A percentile compares a stretch with the other conserved stretches of the same genome.
Evolutionary conservation across 2,113 vertebrate genomes (phyloP).

Genomic region (Corythaeola cristata): DNA sequence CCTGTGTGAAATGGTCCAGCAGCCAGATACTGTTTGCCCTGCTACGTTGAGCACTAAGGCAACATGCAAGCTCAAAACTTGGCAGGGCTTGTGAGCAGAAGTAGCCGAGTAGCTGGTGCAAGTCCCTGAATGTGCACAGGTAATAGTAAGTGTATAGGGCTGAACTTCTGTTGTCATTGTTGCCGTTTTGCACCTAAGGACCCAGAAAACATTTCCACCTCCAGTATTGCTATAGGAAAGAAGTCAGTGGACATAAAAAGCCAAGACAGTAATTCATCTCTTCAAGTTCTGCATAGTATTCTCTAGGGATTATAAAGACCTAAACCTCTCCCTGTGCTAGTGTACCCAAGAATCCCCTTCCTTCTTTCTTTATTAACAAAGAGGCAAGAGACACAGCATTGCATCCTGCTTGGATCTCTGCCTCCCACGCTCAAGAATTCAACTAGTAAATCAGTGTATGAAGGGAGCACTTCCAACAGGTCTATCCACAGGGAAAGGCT

Average conservation of each 20-base stretch:
- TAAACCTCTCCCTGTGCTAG: background rate
- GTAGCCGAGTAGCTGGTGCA: background rate
- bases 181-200: background rate
- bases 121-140: background rate
- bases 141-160: background rate
- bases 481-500: background rate
- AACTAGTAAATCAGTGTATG: background rate
- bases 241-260: background rate
- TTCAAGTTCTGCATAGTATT: background rate
- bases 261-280: accelerated
- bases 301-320: background rate
- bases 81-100: background rate
- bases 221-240: background rate
- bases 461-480: background rate
- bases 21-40: background rate
- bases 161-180: background rate
- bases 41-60: background rate
- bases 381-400: background rate
- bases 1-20: background rate
- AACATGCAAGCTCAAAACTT: background rate
- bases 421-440: background rate
- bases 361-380: background rate
- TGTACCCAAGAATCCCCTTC: background rate
- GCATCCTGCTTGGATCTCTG: background rate
- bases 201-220: background rate